These are phyloP conservation scores for Homarus gammarus DNA, from an alignment of 2,888 invertebrate genomes.

Conservation along the genomic window DNA sequence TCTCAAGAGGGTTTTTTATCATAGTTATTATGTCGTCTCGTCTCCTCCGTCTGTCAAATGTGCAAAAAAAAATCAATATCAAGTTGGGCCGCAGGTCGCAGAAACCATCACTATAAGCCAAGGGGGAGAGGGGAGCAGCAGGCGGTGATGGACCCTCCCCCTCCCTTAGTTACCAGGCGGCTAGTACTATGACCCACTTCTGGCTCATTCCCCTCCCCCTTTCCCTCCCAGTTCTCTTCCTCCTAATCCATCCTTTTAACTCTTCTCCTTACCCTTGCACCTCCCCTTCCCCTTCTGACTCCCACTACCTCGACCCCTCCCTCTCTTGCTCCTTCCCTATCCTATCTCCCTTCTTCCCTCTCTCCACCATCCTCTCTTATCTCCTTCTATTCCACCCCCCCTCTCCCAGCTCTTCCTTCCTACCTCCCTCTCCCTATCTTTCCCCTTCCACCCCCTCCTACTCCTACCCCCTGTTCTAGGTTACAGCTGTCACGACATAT, in stretches of 20 bases:
- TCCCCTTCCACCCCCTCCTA: not conserved
- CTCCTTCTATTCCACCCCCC: not conserved
- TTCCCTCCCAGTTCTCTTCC: not conserved
- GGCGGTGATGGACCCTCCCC: too few species aligned
- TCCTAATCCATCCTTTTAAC: not conserved
- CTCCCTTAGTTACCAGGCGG: too few species aligned
- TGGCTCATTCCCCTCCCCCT: not conserved
- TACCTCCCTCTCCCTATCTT: not conserved
- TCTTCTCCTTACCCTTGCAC: not conserved
- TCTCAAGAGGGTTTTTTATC: too few species aligned
- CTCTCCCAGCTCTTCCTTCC: not conserved
- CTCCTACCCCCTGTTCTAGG: too few species aligned
- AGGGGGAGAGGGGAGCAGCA: too few species aligned
- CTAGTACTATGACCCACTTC: not conserved
- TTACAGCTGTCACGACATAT: too few species aligned
- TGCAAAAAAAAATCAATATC: too few species aligned
- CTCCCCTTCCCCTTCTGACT: too few species aligned
- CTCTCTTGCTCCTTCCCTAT: not conserved
- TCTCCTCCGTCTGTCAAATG: too few species aligned
- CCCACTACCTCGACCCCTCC: not conserved
- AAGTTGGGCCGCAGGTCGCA: too few species aligned
- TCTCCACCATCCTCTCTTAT: not conserved
- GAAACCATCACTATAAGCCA: too few species aligned
- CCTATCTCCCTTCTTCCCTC: not conserved
- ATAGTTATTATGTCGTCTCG: too few species aligned